A percentile compares a stretch with the other conserved stretches of the same genome.
Evolutionary conservation across 2,113 vertebrate genomes (phyloP).

Genomic region (Delphinus delphis): DNA sequence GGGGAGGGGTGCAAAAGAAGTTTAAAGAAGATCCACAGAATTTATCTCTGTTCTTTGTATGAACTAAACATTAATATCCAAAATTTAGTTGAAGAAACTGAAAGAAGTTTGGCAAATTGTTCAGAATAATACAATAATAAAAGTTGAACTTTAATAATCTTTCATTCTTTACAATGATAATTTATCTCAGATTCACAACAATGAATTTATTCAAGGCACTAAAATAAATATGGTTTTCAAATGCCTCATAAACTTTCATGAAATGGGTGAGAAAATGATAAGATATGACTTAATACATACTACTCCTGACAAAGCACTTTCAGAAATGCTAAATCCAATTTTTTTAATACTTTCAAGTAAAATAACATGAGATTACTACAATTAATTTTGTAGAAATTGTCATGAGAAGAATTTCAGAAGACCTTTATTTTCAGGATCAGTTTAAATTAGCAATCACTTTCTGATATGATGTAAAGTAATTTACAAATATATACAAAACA

Average conservation of each 20-base stretch:
- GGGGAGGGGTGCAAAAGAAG: not conserved
- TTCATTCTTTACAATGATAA: not conserved
- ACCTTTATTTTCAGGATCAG: not conserved
- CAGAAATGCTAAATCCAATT: not conserved
- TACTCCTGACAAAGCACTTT: not conserved
- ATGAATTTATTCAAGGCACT: not conserved
- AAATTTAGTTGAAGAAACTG: not conserved
- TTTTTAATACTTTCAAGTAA: not conserved
- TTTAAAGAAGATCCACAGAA: not conserved
- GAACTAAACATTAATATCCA: not conserved
- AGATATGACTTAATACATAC: not conserved
- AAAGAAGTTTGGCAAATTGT: not conserved
- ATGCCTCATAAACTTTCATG: not conserved
- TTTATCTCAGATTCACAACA: not conserved
- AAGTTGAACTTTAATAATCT: not conserved
- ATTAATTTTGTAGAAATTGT: not conserved
- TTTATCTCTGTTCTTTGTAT: not conserved
- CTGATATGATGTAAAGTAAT: not conserved
- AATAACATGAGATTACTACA: not conserved
- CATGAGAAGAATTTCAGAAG: constrained; percentile 29
- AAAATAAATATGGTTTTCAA: not conserved
- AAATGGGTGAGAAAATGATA: not conserved
- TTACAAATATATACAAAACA: not conserved
- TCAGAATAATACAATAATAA: not conserved
- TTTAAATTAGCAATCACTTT: not conserved